A percentile compares a stretch with the other conserved stretches of the same genome.
Conservation (phyloP, 2,797 vertebrate species). For the Oreochromis mossambicus region DNA sequence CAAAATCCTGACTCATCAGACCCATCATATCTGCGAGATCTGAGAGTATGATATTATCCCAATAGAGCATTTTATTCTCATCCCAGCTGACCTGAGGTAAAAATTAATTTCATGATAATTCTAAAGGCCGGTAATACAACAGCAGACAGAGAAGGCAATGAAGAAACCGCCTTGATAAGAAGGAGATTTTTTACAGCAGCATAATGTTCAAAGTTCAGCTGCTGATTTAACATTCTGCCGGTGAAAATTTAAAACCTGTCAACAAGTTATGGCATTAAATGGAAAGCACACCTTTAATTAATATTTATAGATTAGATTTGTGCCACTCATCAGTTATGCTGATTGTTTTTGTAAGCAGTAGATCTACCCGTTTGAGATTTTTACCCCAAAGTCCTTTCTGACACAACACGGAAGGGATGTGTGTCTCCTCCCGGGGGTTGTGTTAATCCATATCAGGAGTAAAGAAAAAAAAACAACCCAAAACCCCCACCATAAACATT, state of each 20-base stretch:
- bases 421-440: not conserved
- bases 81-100: not conserved
- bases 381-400: not conserved
- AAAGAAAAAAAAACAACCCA: not conserved
- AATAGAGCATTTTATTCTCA: not conserved
- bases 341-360: not conserved
- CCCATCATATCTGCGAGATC: not conserved
- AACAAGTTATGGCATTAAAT: not conserved
- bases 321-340: not conserved
- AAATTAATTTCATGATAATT: not conserved
- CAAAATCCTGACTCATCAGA: not conserved
- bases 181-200: not conserved
- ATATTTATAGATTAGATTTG: not conserved
- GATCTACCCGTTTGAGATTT: not conserved
- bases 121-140: not conserved
- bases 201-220: not conserved
- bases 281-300: not conserved
- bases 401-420: not conserved
- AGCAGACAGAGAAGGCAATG: not conserved
- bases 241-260: not conserved
- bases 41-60: not conserved
- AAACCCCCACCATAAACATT: constrained; percentile 4
- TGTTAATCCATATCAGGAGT: not conserved
- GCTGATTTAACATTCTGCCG: not conserved
- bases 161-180: not conserved